Conservation (phyloP, 2,888 invertebrate genomes). For the Cephus spinipes region DNA sequence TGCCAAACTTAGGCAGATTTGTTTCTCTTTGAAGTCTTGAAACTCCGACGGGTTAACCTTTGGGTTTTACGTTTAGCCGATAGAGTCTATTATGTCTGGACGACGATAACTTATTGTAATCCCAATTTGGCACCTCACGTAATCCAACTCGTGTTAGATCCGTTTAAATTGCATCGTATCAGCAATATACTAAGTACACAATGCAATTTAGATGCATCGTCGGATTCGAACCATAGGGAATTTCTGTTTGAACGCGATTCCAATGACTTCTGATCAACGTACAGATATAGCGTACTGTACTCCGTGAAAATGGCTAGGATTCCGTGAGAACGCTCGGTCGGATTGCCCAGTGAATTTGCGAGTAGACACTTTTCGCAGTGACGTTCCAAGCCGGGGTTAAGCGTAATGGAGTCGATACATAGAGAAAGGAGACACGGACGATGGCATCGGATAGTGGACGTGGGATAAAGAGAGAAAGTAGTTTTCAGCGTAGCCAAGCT, state of each 20-base stretch:
- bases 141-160: neutral
- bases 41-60: neutral
- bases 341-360: neutral
- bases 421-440: neutral
- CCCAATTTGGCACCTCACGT: neutral
- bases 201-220: neutral
- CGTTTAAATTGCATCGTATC: neutral
- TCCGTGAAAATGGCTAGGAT: neutral
- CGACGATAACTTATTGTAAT: neutral
- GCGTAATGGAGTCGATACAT: slow-evolving; percentile 4
- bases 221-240: neutral
- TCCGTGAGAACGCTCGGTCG: neutral
- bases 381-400: neutral
- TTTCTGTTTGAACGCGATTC: neutral
- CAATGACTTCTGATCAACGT: neutral
- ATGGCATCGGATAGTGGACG: neutral
- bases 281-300: neutral
- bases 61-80: neutral
- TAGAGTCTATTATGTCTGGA: neutral
- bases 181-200: neutral
- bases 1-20: neutral
- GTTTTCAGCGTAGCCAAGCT: slow-evolving; percentile 15
- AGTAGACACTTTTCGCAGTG: neutral
- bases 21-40: neutral
- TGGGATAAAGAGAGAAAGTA: slow-evolving; percentile 5